These are phyloP conservation scores for Neomonachus schauinslandi DNA, from an alignment of 2,113 vertebrate species.

Conservation along the genomic window DNA sequence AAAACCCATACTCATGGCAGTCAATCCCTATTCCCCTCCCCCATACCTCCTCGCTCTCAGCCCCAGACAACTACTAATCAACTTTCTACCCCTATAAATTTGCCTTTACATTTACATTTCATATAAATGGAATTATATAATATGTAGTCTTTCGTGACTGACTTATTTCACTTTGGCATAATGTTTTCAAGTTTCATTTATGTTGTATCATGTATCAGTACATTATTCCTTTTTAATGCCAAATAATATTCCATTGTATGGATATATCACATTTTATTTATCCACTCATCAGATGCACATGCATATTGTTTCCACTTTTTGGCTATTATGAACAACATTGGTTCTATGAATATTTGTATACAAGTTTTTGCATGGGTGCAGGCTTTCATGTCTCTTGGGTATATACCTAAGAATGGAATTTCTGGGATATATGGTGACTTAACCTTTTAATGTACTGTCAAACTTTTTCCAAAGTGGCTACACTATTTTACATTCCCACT, in stretches of 20 bases:
- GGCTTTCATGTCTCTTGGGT: neutral
- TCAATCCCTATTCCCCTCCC: neutral
- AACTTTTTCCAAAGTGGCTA: neutral
- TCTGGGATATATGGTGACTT: neutral
- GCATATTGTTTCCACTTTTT: neutral
- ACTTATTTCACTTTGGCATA: neutral
- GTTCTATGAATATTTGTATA: neutral
- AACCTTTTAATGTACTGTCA: neutral
- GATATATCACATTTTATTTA: neutral
- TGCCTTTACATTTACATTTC: neutral
- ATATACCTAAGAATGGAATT: neutral
- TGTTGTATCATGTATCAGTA: neutral
- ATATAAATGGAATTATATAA: neutral
- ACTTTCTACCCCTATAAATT: neutral
- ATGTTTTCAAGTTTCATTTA: slow-evolving; percentile 10
- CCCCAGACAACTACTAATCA: neutral
- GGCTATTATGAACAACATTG: neutral
- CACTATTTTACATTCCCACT: neutral
- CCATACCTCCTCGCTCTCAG: neutral
- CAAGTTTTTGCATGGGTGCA: neutral
- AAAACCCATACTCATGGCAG: neutral
- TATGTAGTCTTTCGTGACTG: neutral
- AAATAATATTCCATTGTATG: slow-evolving; percentile 10
- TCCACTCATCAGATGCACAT: neutral
- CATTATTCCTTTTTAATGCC: neutral